Evolutionary conservation across 2,888 invertebrate species (phyloP).

Genomic region (Eueremaeus valkanovi): DNA sequence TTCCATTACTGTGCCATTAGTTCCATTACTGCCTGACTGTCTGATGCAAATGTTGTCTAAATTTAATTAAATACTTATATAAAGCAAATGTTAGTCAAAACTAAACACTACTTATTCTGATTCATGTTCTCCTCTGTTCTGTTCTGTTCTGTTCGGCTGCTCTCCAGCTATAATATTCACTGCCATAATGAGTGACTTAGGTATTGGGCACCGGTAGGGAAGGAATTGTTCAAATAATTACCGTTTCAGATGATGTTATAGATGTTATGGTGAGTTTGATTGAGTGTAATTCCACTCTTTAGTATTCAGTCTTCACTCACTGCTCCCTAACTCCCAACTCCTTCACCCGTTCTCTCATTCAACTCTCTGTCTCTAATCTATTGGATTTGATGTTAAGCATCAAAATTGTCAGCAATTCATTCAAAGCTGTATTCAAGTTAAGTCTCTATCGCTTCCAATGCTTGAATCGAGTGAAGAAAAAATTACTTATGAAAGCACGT

Average conservation of each 20-base stretch:
- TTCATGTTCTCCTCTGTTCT: background rate
- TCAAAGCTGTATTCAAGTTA: no score
- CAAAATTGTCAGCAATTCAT: no score
- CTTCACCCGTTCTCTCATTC: no score
- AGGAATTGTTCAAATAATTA: constrained; percentile 9
- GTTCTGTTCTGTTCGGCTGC: no score
- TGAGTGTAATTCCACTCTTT: background rate
- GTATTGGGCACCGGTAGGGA: no score
- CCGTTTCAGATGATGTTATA: background rate
- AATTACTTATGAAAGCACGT: background rate
- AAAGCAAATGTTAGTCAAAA: constrained; percentile 15
- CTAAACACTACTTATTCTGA: constrained; percentile 13
- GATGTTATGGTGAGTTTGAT: constrained; percentile 8
- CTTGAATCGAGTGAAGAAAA: background rate
- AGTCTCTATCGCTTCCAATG: no score
- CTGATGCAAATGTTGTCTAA: constrained; percentile 33
- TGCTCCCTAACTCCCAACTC: background rate
- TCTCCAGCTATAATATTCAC: no score
- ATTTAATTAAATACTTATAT: constrained; percentile 34
- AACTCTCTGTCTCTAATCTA: background rate
- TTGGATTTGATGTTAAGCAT: no score
- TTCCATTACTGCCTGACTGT: constrained; percentile 15
- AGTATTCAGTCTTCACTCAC: background rate
- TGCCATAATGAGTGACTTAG: background rate
- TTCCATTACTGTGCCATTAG: constrained; percentile 15